Conservation (phyloP, 2,888 invertebrate genomes). For the Plagodis dolabraria region DNA sequence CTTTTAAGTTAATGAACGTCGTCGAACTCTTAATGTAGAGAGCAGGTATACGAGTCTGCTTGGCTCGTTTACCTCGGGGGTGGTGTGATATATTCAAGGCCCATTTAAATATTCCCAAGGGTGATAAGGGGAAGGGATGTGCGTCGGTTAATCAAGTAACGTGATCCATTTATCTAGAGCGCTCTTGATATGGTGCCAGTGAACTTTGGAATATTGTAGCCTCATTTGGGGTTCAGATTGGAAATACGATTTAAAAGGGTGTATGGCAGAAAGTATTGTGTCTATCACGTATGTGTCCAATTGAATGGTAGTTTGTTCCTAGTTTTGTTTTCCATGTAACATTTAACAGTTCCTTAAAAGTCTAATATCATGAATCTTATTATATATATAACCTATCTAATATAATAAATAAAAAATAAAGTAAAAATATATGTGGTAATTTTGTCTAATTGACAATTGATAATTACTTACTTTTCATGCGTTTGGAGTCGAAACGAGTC, state of each 20-base stretch:
- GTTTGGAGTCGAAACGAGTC: too few species aligned
- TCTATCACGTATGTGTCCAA: too few species aligned
- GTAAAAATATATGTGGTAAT: too few species aligned
- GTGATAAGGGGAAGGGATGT: constrained; percentile 81
- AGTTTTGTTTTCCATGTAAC: too few species aligned
- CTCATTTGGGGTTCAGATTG: constrained; percentile 68
- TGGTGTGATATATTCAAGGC: constrained; percentile 81
- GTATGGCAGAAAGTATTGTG: constrained; percentile 3
- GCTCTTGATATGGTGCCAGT: constrained; percentile 79
- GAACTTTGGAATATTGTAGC: constrained; percentile 78
- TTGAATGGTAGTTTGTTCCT: too few species aligned
- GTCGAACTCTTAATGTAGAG: constrained; percentile 69
- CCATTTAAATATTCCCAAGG: constrained; percentile 83
- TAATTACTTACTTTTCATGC: too few species aligned
- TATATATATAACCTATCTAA: too few species aligned
- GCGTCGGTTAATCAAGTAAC: constrained; percentile 84
- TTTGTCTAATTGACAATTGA: too few species aligned
- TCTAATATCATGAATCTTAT: too few species aligned
- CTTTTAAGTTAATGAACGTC: constrained; percentile 69
- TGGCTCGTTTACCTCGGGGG: constrained; percentile 68
- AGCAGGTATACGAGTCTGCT: constrained; percentile 72
- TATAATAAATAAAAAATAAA: too few species aligned
- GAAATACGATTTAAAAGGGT: constrained; percentile 27
- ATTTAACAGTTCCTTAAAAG: too few species aligned
- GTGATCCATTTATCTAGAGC: constrained; percentile 83